Evolutionary conservation across 2,888 invertebrate species (phyloP), one percentile per base, ranked within the genome.

Genomic region (Nasonovia ribisnigri): DNA sequence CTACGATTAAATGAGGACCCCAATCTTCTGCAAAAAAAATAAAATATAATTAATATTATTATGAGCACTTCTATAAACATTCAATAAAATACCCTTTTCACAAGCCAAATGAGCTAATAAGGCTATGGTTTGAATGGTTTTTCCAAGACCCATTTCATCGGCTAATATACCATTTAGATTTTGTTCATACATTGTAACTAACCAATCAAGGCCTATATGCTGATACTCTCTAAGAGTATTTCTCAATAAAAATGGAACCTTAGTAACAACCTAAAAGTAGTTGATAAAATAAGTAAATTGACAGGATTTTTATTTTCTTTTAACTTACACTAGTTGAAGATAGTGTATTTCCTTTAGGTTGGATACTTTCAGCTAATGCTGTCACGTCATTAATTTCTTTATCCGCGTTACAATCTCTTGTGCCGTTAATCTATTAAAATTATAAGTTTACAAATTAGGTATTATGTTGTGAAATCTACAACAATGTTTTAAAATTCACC

Each of bases 1-100:
- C 99, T 94, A 99, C 98, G 95, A 99, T 99, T 48, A 99, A 97
- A 97, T 99, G 99, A 93, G 99, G 99, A 60, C 99, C 99, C 99
- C 99, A 99, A 95, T 98, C 97, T 95, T 96, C 97, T 96, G 95
- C 95, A 95, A 95, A 92, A 88, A 87, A 93, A 94, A 93, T 43
- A 77, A 57, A 54, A 16, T 36, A 54, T 84, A 67, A 60, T n/a
- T 48, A 60, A 26, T 8, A 57, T 57, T 20, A 54, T 51, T 26
- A 57, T 77, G 13, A 36, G 29, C 11, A 84, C n/a, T 5, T 57
- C 16, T 57, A 26, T 43, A 5, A n/a, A 88, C 0, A 29, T 26
- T 43, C 20, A 86, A 84, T 84, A 88, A 84, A 94, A 92, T 96
- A 96, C 97, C 97, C 95, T 97, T 97, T 95, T 98, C 98, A 95